Base-by-base conservation (phyloP, 1,140 invertebrate species). In the Lineus longissimus region DNA sequence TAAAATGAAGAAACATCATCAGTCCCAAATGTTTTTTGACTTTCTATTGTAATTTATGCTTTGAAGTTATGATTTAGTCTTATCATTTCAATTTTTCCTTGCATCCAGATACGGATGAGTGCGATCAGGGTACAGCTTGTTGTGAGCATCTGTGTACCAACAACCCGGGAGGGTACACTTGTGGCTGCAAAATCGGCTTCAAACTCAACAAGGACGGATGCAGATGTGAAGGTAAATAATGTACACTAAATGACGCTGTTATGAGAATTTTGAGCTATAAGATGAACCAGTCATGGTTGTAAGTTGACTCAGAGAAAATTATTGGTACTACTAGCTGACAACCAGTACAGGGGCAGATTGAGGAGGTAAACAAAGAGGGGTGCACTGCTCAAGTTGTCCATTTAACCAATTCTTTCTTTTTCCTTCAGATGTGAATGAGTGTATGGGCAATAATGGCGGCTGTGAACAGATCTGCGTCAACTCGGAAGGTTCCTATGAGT, bases 91-190 rank as follows among this genome's bases (percentile, higher is more conserved):
- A n/a, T n/a, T n/a, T n/a, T n/a, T 36, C 33, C 15, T 60, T 58
- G 15, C 17, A 55, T 70, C 1, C 66, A 80, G 83, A 84, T 69
- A 73, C 77, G 30, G 75, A 84, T 68, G 83, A 84, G 59, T 84
- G 83, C 67, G 55, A 64, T 17, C 45, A 62, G 6, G 67, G 70
- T 2, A 67, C 73, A 9, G 68, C 67, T 6, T 80, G 75, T 63
- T 79, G 77, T 67, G 91, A 92, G 72, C 74, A 80, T 23, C 54
- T 63, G 2, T 82, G 80, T 66, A 72, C 66, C 63, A 80, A 81
- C 65, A 77, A 77, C 36, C 71, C 71, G 15, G 79, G 80, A 4
- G 71, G 75, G 0, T 79, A 75, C 60, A 70, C 70, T 0, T 78
- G 76, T 65, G 69, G 69, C 7, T 78, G 76, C 64, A 59, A 64